Conservation (phyloP, 1,140 invertebrate genomes). For the Popillia japonica region DNA sequence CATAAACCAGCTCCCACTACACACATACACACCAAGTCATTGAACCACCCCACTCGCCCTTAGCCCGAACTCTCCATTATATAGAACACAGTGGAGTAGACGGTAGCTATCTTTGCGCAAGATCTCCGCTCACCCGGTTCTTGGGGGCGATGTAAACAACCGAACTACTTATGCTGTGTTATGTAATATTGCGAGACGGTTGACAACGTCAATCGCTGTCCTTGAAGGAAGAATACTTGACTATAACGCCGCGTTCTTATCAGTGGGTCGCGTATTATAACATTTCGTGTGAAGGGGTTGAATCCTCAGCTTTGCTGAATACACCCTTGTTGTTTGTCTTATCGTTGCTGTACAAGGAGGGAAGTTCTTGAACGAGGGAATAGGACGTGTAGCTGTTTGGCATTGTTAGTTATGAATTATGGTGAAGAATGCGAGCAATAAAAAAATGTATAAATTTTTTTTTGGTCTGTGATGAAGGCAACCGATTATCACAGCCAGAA, state of each 20-base stretch:
- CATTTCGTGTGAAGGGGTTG: neutral
- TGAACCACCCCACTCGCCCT: neutral
- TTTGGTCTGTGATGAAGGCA: no score
- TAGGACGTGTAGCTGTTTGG: neutral
- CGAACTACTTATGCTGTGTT: neutral
- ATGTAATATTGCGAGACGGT: neutral
- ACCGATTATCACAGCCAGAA: no score
- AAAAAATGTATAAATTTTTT: no score
- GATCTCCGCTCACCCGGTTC: neutral
- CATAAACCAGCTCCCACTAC: neutral
- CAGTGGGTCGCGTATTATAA: neutral
- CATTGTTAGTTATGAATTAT: no score
- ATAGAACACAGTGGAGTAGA: neutral
- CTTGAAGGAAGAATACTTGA: constrained; percentile 6
- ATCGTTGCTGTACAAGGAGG: neutral
- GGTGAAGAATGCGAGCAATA: no score
- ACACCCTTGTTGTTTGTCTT: neutral
- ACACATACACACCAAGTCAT: neutral
- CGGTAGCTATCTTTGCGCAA: constrained; percentile 2
- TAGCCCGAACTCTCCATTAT: neutral
- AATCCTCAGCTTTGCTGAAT: neutral
- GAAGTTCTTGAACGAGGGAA: neutral
- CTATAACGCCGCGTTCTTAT: neutral
- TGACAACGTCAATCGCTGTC: neutral
- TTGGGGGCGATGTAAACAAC: neutral